Percentiles rank a stretch among this genome's conserved stretches.
phyloP scores from a whole-genome alignment of 2,113 vertebrate genomes.

The Crocuta crocuta region DNA sequence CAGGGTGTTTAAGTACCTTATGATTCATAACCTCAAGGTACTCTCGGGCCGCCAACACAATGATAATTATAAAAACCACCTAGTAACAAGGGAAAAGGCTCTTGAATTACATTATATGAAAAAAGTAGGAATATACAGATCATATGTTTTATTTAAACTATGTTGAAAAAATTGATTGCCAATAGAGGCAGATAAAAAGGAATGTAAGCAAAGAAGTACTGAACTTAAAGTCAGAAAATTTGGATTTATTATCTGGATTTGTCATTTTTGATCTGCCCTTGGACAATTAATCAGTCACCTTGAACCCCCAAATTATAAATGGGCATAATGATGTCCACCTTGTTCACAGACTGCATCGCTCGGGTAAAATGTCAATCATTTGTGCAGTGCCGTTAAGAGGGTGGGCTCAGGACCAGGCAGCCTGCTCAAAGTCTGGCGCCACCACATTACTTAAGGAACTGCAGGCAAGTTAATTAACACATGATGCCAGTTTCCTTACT shows the following conservation, averaged over 20 bases:
- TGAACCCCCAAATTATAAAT: neutral
- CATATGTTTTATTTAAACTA: slow-evolving; percentile 5
- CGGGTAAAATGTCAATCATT: neutral
- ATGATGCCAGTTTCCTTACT: neutral
- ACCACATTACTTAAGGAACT: neutral
- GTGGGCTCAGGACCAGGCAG: neutral
- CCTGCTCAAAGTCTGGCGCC: neutral
- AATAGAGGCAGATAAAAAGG: neutral
- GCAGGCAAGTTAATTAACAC: neutral
- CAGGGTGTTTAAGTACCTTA: neutral
- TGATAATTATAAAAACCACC: slow-evolving; percentile 29
- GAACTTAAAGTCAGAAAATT: neutral
- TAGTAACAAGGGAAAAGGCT: neutral
- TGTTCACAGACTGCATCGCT: neutral
- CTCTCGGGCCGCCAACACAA: neutral
- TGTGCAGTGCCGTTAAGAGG: neutral
- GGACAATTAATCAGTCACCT: neutral
- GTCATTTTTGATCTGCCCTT: slow-evolving; percentile 9
- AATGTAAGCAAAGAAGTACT: neutral
- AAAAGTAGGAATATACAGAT: neutral
- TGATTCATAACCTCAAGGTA: neutral
- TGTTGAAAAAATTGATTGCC: slow-evolving; percentile 22
- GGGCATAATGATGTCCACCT: neutral
- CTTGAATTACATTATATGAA: neutral
- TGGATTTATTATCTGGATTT: slow-evolving; percentile 4